Conservation (phyloP, 2,888 invertebrate genomes). For the Chaetogeoica ovagalla region DNA sequence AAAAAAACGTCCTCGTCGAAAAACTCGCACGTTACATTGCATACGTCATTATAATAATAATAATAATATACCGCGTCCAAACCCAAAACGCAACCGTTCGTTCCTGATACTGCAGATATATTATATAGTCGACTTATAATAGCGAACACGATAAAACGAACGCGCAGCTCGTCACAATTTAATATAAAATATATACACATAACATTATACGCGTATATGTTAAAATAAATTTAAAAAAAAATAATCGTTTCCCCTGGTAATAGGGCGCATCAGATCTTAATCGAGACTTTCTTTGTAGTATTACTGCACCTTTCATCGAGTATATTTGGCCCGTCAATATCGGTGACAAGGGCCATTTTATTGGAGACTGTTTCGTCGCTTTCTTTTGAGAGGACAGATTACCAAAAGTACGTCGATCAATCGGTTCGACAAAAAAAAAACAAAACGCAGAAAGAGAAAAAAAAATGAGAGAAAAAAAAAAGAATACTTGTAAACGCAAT, state of each 20-base stretch:
- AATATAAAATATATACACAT: constrained; percentile 21
- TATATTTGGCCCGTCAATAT: constrained; percentile 51
- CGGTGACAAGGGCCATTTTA: constrained; percentile 52
- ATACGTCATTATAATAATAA: too few relatives aligned
- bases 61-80: constrained; percentile 17
- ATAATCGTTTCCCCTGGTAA: constrained; percentile 37
- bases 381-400: constrained; percentile 52
- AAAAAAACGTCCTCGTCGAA: constrained; percentile 14
- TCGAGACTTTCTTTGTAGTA: constrained; percentile 2
- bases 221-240: neutral
- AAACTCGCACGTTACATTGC: constrained; percentile 10
- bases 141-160: constrained; percentile 18
- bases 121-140: neutral
- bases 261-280: constrained; percentile 30
- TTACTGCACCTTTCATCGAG: constrained; percentile 53
- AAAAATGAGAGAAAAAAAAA: neutral
- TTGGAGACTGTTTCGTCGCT: constrained; percentile 51
- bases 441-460: neutral
- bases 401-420: constrained; percentile 37
- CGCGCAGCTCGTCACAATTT: constrained; percentile 29
- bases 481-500: constrained; percentile 28
- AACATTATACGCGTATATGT: neutral
- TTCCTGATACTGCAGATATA: constrained; percentile 28
- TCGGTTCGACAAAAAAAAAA: constrained; percentile 29
- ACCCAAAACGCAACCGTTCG: constrained; percentile 4